A percentile compares a stretch with the other conserved stretches of the same genome.
These are phyloP conservation scores for Procambarus virginalis DNA, from an alignment of 1,140 invertebrate genomes.

Conservation along the genomic window DNA sequence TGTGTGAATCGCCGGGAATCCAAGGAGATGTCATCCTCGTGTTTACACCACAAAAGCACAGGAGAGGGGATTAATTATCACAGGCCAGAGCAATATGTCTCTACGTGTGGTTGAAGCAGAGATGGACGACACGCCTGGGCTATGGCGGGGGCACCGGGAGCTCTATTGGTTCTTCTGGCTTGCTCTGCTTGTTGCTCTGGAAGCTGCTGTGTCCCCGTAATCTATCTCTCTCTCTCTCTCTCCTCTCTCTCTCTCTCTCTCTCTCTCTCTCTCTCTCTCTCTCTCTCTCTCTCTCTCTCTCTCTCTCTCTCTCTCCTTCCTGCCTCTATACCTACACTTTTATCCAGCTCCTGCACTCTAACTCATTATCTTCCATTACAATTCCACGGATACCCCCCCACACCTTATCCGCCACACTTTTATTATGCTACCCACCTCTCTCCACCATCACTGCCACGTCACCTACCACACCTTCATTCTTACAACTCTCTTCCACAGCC, in stretches of 20 bases:
- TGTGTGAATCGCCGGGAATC: constrained; percentile 63
- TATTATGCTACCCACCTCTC: no score
- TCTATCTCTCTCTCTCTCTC: constrained; percentile 1
- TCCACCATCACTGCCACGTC: no score
- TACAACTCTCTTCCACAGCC: no score
- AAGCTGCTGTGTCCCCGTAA: no score
- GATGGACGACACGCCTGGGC: constrained; percentile 34
- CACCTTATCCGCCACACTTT: no score
- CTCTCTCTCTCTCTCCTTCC: neutral
- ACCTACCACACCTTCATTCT: no score
- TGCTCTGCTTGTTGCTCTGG: neutral
- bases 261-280: constrained; percentile 1
- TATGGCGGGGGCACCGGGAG: neutral
- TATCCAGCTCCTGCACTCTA: no score
- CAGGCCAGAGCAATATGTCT: constrained; percentile 52
- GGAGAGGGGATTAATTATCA: constrained; percentile 63
- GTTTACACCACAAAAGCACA: constrained; percentile 65
- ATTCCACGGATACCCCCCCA: no score
- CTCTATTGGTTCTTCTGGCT: neutral
- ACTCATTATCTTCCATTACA: no score
- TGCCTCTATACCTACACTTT: no score
- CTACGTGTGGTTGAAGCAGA: constrained; percentile 12
- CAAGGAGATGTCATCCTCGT: constrained; percentile 60
- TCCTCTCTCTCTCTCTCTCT: constrained; percentile 14
- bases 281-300: constrained; percentile 3